Percentiles rank a stretch among this genome's conserved stretches.
Conservation (phyloP, 2,888 invertebrate genomes). For the Platycheirus albimanus region DNA sequence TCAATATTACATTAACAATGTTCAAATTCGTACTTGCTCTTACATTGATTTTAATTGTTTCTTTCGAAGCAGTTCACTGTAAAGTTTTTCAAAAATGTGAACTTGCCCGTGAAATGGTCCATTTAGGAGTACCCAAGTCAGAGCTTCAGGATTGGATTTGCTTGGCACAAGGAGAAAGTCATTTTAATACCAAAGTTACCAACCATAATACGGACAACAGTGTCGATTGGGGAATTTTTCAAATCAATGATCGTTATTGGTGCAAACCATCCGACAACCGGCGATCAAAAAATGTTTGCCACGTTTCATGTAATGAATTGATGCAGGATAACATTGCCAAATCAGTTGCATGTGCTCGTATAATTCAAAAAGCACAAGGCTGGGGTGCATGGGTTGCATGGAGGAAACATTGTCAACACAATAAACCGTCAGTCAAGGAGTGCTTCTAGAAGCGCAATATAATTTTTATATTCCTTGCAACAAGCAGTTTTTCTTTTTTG, state of each 20-base stretch:
- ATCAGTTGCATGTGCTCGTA: constrained; percentile 78
- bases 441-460: no score
- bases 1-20: not conserved
- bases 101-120: constrained; percentile 77
- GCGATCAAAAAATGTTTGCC: constrained; percentile 77
- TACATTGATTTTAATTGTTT: not conserved
- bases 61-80: not conserved
- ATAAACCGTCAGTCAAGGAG: constrained; percentile 76
- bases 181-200: constrained; percentile 81
- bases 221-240: constrained; percentile 81
- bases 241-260: constrained; percentile 81
- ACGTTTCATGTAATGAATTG: constrained; percentile 77
- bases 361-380: constrained; percentile 77
- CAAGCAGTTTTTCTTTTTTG: no score
- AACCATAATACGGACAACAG: constrained; percentile 83
- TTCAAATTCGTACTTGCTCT: not conserved
- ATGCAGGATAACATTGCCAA: constrained; percentile 78
- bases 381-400: constrained; percentile 80
- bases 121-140: constrained; percentile 77
- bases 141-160: constrained; percentile 83
- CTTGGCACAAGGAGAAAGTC: constrained; percentile 84
- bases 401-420: constrained; percentile 78
- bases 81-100: constrained; percentile 76
- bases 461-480: no score
- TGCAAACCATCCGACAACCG: constrained; percentile 77